Conservation (phyloP, 2,797 vertebrate genomes). For the Sparidentex hasta region DNA sequence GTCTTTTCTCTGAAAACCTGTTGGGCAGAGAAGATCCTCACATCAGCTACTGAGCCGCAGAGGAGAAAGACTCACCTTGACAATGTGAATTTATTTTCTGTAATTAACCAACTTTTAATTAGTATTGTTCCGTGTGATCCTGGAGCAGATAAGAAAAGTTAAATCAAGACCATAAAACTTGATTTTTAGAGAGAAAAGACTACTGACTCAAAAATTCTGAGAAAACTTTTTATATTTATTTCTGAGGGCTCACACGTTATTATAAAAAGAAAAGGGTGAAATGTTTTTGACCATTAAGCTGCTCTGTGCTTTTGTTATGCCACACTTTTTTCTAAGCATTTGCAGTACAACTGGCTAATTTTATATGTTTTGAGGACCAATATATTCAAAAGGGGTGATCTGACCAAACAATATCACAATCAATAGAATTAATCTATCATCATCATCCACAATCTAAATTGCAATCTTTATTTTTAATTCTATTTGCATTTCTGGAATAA, state of each 20-base stretch:
- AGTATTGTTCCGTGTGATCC: conserved; percentile 1
- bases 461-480: too few species aligned
- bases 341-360: neutral
- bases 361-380: neutral
- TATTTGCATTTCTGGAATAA: too few species aligned
- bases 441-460: too few species aligned
- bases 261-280: neutral
- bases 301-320: neutral
- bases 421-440: too few species aligned
- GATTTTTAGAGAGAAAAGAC: neutral
- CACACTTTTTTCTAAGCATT: neutral
- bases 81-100: conserved; percentile 38
- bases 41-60: neutral
- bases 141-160: conserved; percentile 10
- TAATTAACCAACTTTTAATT: conserved; percentile 40
- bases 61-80: conserved; percentile 16
- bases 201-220: neutral
- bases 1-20: neutral
- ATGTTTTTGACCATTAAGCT: neutral
- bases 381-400: too few species aligned
- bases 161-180: neutral
- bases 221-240: neutral
- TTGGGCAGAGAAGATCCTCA: neutral
- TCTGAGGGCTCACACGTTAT: neutral
- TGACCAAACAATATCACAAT: neutral